Evolutionary conservation across 64 coral and sea anemone genomes (phyloP).

Genomic region (Montipora cactus): DNA sequence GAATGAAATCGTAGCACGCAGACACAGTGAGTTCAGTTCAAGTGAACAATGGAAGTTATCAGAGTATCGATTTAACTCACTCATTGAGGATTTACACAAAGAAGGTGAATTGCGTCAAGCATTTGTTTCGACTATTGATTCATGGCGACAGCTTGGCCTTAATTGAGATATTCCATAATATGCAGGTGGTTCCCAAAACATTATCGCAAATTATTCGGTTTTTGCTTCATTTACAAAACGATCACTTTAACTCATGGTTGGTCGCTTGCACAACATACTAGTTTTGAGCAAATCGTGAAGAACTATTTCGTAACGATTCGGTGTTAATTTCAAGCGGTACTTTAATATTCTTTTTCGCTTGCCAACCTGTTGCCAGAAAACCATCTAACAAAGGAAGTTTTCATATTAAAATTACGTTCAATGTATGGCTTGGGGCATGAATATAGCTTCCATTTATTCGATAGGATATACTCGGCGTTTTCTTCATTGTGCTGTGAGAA

Average conservation of each 20-base stretch:
- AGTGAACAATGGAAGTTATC: background rate
- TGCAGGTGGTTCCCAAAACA: background rate
- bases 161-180: background rate
- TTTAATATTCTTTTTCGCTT: background rate
- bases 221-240: background rate
- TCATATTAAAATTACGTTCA: slow-evolving; percentile 29
- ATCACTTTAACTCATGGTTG: background rate
- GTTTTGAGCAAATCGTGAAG: too few relatives aligned
- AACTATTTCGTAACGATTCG: too few relatives aligned
- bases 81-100: background rate
- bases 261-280: background rate
- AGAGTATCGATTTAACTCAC: background rate
- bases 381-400: background rate
- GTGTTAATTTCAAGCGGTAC: background rate
- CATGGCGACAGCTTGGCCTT: background rate
- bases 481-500: background rate
- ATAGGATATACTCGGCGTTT: background rate
- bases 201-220: background rate
- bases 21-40: too few relatives aligned
- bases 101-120: background rate
- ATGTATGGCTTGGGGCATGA: background rate
- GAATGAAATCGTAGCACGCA: too few relatives aligned
- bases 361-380: slow-evolving; percentile 19
- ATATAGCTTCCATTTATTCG: background rate
- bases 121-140: slow-evolving; percentile 7